Evolutionary conservation across 2,113 vertebrate species (phyloP).

Genomic region (Muntiacus muntjak): DNA sequence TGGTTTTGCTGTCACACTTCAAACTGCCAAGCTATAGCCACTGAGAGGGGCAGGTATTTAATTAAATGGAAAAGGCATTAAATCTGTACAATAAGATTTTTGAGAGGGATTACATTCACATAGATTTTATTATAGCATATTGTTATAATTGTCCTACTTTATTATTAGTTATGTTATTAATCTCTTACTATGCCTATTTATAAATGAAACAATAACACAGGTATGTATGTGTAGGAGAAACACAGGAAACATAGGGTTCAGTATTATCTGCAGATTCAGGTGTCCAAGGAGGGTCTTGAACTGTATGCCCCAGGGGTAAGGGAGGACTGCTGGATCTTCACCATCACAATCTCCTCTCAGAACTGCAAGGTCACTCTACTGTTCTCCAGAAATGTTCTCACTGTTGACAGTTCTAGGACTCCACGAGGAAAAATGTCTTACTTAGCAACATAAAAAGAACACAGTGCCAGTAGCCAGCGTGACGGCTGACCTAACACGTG

Average conservation of each 20-base stretch:
- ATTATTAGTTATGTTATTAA: neutral
- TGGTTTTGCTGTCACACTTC: neutral
- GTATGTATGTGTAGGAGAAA: neutral
- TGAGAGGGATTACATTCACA: neutral
- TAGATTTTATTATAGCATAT: neutral
- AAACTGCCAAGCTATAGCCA: neutral
- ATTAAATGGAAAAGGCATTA: neutral
- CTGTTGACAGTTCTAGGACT: slow-evolving; percentile 44
- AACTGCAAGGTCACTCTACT: neutral
- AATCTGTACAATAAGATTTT: neutral
- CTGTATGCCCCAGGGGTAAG: neutral
- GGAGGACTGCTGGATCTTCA: neutral
- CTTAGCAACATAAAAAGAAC: slow-evolving; percentile 23
- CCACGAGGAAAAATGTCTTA: neutral
- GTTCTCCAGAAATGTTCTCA: slow-evolving; percentile 1
- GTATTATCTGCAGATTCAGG: neutral
- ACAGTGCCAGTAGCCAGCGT: neutral
- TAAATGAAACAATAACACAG: neutral
- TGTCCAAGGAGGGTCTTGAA: neutral
- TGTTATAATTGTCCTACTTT: neutral
- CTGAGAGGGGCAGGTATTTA: neutral
- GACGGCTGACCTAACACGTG: neutral
- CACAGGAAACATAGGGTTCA: neutral
- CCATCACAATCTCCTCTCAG: neutral
- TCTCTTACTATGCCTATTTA: neutral